Evolutionary conservation across 2,888 invertebrate species (phyloP), one percentile per base, ranked within the genome.

Genomic region (Thereva nobilitata): DNA sequence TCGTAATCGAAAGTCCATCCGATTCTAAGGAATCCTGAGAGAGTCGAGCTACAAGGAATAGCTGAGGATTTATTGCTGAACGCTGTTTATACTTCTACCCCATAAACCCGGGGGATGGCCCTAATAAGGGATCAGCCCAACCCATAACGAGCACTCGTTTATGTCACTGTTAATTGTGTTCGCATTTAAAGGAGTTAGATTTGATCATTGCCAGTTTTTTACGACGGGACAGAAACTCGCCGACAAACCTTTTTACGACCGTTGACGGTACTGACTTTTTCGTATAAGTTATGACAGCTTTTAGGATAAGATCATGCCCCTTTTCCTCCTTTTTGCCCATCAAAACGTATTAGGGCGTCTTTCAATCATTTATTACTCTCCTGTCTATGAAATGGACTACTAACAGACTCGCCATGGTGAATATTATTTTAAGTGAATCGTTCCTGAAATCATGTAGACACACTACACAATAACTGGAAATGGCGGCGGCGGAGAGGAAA

Each of bases 141-240:
- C 34, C 40, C 50, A 34, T 40, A 61, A 49, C 49, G 49, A 61
- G 61, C 12, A 49, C 61, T 61, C 50, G 40, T 61, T 61, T 61
- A 50, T 61, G 12, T 40, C 40, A 12, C n/a, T 50, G 61, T 50
- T 61, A 61, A 61, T 61, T 61, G 50, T 61, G 23, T 61, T 61
- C 49, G 50, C 50, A 61, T 49, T 61, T 50, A 61, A 61, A 61
- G 41, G 61, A 50, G 40, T 61, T 49, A 23, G 23, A 50, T 50
- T 61, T 34, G 61, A 41, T 61, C 50, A 61, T 50, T 10, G 40
- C 10, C 4, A 47, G 6, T 50, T 50, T 61, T 50, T 40, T 50
- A 23, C 23, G 23, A 23, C 2, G 23, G 23, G 23, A 23, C 40
- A 50, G 12, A 5, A 59, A 37, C 38, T 38, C 38, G 47, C 37